Conservation (phyloP, 2,888 invertebrate species). For the Pheosia gnoma region DNA sequence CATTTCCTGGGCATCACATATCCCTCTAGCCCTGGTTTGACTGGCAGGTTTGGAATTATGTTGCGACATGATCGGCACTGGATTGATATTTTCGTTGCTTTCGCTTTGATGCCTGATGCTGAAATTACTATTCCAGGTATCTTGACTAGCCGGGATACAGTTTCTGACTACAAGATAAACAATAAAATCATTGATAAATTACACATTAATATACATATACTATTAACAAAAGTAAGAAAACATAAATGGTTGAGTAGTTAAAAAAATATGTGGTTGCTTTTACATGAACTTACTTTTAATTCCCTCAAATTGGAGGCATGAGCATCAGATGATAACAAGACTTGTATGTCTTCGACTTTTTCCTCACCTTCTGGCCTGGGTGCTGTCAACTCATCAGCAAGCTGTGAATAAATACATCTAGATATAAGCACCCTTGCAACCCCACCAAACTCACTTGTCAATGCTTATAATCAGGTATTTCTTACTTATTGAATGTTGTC, state of each 20-base stretch:
- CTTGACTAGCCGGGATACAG: slow-evolving; percentile 96
- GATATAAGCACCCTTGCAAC: not conserved
- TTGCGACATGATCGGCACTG: slow-evolving; percentile 98
- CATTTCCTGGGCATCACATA: slow-evolving; percentile 98
- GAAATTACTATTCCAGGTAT: slow-evolving; percentile 98
- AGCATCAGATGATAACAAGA: slow-evolving; percentile 93
- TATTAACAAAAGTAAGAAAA: not conserved
- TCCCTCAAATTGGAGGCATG: slow-evolving; percentile 92
- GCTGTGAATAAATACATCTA: slow-evolving; percentile 42
- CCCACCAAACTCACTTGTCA: too few species aligned
- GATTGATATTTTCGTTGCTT: slow-evolving; percentile 97
- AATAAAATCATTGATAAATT: not conserved
- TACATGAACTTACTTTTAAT: slow-evolving; percentile 87
- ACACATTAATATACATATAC: not conserved
- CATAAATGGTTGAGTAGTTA: not conserved
- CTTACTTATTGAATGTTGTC: too few species aligned
- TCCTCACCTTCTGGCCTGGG: slow-evolving; percentile 96
- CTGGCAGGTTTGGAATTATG: slow-evolving; percentile 93
- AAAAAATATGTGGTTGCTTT: not conserved
- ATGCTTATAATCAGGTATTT: too few species aligned
- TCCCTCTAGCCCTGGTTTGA: slow-evolving; percentile 98
- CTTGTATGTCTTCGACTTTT: slow-evolving; percentile 95
- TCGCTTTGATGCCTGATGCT: slow-evolving; percentile 96
- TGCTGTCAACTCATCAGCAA: slow-evolving; percentile 97
- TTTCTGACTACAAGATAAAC: slow-evolving; percentile 89